phyloP scores from a whole-genome alignment of 2,113 vertebrate species.

The Patagioenas fasciata region DNA sequence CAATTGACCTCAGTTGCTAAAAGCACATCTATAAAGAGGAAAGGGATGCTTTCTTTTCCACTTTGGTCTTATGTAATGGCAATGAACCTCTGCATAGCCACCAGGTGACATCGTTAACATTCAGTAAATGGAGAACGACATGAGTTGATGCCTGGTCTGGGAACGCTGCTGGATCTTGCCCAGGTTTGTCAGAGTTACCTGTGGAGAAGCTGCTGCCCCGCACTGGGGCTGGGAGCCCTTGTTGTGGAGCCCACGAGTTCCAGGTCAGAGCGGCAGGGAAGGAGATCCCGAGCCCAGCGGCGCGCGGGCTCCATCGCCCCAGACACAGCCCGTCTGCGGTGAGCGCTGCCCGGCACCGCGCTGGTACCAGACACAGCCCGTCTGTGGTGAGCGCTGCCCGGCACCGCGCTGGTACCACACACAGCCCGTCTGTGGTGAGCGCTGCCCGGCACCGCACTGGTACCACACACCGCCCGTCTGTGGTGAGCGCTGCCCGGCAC shows the following conservation, averaged over 20 bases:
- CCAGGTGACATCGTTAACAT: not conserved
- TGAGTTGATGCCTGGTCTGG: not conserved
- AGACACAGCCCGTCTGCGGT: no score
- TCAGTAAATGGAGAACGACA: not conserved
- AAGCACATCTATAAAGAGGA: not conserved
- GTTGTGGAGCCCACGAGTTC: not conserved
- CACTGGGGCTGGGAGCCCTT: not conserved
- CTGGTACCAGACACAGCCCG: no score
- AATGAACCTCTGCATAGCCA: not conserved
- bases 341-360: no score
- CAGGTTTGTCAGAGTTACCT: not conserved
- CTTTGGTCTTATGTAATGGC: not conserved
- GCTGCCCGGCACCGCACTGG: no score
- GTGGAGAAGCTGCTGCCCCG: not conserved
- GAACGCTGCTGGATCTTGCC: not conserved
- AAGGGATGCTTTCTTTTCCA: not conserved
- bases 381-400: not conserved
- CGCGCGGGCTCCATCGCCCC: not conserved
- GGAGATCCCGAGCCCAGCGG: no score
- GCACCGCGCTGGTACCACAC: not conserved
- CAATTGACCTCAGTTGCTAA: not conserved
- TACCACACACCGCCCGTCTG: no score
- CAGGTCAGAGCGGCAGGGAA: not conserved
- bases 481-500: no score
- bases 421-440: no score